These are phyloP conservation scores for Todiramphus saurophagus DNA, from an alignment of 2,113 vertebrate genomes.

Conservation along the genomic window DNA sequence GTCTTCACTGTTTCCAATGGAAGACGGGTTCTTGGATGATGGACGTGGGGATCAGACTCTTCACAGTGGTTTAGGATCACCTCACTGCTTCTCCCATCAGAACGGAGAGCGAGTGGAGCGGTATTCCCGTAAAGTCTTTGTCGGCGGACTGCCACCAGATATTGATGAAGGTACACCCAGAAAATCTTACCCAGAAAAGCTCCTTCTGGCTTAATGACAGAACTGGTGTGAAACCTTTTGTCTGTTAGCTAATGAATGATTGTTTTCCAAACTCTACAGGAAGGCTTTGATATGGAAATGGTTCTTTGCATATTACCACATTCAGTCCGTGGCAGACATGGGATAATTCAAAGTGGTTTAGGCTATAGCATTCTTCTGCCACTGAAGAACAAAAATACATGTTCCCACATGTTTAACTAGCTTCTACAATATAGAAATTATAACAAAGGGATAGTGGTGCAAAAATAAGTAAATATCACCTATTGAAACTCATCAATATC, in stretches of 20 bases:
- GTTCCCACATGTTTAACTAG: not conserved
- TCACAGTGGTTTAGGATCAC: conserved; percentile 88
- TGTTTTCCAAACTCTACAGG: not conserved
- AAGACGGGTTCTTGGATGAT: conserved; percentile 95
- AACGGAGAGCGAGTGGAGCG: conserved; percentile 96
- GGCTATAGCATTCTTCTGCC: not conserved
- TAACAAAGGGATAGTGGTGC: not conserved
- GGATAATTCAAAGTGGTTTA: not conserved
- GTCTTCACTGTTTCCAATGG: conserved; percentile 97
- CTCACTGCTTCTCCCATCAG: conserved; percentile 96
- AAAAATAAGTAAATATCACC: not conserved
- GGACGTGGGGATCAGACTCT: conserved; percentile 92
- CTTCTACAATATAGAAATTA: not conserved
- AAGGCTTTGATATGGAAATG: not conserved
- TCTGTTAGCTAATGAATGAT: not conserved
- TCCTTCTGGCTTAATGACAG: not conserved
- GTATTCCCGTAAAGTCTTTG: conserved; percentile 97
- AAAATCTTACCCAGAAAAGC: not conserved
- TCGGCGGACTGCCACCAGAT: conserved; percentile 94
- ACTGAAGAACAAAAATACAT: not conserved
- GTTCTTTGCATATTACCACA: not conserved
- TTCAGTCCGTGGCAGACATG: not conserved
- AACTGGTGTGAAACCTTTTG: not conserved
- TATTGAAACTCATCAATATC: not conserved
- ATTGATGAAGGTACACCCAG: conserved; percentile 92